Conservation (phyloP, 2,797 vertebrate genomes). For the Dryobates pubescens region DNA sequence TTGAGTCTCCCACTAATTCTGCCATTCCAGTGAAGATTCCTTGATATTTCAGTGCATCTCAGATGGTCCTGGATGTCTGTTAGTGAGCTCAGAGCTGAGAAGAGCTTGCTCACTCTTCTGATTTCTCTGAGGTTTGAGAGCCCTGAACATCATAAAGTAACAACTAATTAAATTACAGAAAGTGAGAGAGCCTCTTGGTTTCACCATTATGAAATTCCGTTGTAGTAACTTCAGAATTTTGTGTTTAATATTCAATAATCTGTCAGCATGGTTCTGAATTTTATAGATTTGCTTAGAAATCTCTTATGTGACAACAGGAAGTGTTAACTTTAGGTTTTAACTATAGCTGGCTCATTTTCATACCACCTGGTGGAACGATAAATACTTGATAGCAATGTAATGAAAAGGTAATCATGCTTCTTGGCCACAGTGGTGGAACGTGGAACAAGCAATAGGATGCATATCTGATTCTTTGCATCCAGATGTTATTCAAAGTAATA, state of each 20-base stretch:
- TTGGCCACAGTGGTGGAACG: not conserved
- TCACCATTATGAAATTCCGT: not conserved
- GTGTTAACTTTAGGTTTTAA: conserved; percentile 4
- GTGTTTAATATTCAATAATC: conserved; percentile 9
- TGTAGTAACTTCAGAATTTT: not conserved
- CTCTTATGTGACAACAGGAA: conserved; percentile 11
- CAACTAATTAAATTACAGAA: not conserved
- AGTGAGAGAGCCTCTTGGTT: not conserved
- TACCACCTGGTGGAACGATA: not conserved
- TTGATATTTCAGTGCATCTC: not conserved
- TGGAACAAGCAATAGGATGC: not conserved
- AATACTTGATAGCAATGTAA: not conserved
- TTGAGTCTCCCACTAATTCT: not conserved
- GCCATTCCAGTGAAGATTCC: not conserved
- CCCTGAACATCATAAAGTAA: not conserved
- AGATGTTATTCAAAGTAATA: not conserved
- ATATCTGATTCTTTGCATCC: not conserved
- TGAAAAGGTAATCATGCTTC: conserved; percentile 4
- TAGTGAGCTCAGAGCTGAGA: not conserved
- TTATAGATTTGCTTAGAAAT: conserved; percentile 46
- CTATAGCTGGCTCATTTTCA: conserved; percentile 26
- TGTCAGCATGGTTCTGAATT: not conserved
- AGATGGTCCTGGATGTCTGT: not conserved
- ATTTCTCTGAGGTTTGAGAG: not conserved
- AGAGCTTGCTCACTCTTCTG: not conserved